A percentile compares a stretch with the other conserved stretches of the same genome.
These are phyloP conservation scores for Triops cancriformis DNA, from an alignment of 1,140 invertebrate species.

Conservation along the genomic window DNA sequence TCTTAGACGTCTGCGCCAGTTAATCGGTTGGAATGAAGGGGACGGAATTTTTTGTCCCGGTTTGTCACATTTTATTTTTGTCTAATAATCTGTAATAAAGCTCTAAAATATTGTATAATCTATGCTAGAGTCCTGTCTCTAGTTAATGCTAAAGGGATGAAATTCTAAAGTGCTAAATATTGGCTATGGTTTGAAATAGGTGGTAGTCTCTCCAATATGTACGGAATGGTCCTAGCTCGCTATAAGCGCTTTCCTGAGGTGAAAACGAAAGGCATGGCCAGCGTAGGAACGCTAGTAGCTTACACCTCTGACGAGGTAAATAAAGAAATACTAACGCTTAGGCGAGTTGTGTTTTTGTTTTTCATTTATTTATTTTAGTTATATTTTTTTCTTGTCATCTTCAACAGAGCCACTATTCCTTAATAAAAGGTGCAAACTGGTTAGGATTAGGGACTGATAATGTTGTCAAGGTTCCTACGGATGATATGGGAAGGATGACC, in stretches of 20 bases:
- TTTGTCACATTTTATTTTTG: slow-evolving; percentile 28
- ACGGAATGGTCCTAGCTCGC: slow-evolving; percentile 68
- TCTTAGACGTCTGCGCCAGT: slow-evolving; percentile 48
- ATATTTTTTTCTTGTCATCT: slow-evolving; percentile 29
- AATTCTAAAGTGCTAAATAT: too few relatives aligned
- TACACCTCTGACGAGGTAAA: slow-evolving; percentile 67
- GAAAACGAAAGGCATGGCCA: slow-evolving; percentile 58
- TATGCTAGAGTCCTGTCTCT: too few relatives aligned
- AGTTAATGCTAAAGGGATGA: too few relatives aligned
- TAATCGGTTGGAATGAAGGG: slow-evolving; percentile 58
- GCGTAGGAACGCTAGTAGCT: slow-evolving; percentile 50
- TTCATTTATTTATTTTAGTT: neutral
- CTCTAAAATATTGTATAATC: too few relatives aligned
- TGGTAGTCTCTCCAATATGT: slow-evolving; percentile 81
- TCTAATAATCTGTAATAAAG: too few relatives aligned
- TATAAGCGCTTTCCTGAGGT: slow-evolving; percentile 60
- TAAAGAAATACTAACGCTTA: neutral
- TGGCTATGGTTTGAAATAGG: slow-evolving; percentile 44
- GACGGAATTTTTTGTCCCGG: slow-evolving; percentile 64
- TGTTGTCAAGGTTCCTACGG: slow-evolving; percentile 56
- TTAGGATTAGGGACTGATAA: slow-evolving; percentile 71
- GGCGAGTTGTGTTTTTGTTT: too few relatives aligned
- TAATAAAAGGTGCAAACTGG: slow-evolving; percentile 67
- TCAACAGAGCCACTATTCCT: slow-evolving; percentile 71
- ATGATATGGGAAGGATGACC: slow-evolving; percentile 56